Conservation (phyloP, 2,888 invertebrate genomes). For the Ectropis crepuscularia region DNA sequence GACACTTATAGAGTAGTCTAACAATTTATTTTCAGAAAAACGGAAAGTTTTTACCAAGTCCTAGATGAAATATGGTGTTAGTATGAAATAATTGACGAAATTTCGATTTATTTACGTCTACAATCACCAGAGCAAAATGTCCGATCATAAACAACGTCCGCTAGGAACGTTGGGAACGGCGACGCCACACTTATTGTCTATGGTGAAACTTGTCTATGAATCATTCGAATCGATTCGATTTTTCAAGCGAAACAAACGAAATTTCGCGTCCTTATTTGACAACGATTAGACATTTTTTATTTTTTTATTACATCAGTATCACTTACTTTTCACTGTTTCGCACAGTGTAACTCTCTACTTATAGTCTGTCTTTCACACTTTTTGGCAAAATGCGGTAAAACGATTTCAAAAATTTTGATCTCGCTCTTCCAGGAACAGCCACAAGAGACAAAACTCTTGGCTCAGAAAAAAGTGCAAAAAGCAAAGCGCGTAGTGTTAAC, state of each 20-base stretch:
- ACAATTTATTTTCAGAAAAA: constrained; percentile 16
- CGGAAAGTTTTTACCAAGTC: background rate
- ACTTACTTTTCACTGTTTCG: too few species aligned
- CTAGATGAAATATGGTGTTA: background rate
- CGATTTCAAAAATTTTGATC: too few species aligned
- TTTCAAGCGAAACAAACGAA: too few species aligned
- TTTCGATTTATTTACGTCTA: constrained; percentile 57
- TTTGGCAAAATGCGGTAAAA: too few species aligned
- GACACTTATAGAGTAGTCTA: constrained; percentile 45
- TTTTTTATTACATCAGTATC: too few species aligned
- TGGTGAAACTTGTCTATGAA: constrained; percentile 2
- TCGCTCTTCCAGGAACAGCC: too few species aligned
- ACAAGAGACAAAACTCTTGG: too few species aligned
- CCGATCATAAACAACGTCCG: constrained; percentile 78
- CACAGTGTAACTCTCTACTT: too few species aligned
- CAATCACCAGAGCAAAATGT: constrained; percentile 74
- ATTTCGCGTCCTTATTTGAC: background rate
- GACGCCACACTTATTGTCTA: constrained; percentile 71
- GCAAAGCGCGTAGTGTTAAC: too few species aligned
- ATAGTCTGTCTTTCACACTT: too few species aligned
- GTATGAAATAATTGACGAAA: constrained; percentile 22
- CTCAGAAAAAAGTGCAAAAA: too few species aligned
- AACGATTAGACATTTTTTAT: background rate
- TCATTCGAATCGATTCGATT: too few species aligned
- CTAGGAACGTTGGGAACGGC: constrained; percentile 54